A percentile compares a stretch with the other conserved stretches of the same genome.
Conservation (phyloP, 2,113 vertebrate genomes). For the Pituophis catenifer region DNA sequence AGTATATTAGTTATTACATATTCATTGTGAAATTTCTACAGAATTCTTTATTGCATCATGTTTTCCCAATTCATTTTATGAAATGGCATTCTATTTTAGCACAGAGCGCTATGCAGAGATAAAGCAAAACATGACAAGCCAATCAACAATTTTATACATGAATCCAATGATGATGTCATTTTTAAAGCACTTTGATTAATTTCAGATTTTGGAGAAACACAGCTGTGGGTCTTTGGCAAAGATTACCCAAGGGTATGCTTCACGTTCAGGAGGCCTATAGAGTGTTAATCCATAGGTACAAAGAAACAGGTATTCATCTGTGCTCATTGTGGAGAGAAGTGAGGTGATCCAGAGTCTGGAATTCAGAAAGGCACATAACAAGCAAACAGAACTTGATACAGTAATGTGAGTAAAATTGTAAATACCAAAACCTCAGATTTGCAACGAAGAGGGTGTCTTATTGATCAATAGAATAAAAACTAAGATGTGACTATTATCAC, state of each 20-base stretch:
- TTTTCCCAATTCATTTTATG: background rate
- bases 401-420: background rate
- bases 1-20: background rate
- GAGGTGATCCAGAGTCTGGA: background rate
- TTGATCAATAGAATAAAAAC: background rate
- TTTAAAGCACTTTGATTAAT: background rate
- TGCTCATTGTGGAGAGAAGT: background rate
- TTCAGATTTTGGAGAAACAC: background rate
- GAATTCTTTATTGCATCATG: background rate
- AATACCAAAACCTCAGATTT: background rate
- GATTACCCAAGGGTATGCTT: background rate
- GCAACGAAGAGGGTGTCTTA: background rate
- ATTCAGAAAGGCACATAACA: background rate
- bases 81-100: background rate
- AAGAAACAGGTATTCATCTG: background rate
- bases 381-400: background rate
- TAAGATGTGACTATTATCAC: background rate
- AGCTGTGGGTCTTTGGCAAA: background rate
- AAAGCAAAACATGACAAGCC: background rate
- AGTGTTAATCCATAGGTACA: no score
- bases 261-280: no score
- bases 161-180: background rate
- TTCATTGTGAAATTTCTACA: background rate
- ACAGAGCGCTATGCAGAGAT: background rate
- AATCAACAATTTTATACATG: background rate